phyloP scores from a whole-genome alignment of 1,140 invertebrate genomes.

The Acromyrmex heyeri region DNA sequence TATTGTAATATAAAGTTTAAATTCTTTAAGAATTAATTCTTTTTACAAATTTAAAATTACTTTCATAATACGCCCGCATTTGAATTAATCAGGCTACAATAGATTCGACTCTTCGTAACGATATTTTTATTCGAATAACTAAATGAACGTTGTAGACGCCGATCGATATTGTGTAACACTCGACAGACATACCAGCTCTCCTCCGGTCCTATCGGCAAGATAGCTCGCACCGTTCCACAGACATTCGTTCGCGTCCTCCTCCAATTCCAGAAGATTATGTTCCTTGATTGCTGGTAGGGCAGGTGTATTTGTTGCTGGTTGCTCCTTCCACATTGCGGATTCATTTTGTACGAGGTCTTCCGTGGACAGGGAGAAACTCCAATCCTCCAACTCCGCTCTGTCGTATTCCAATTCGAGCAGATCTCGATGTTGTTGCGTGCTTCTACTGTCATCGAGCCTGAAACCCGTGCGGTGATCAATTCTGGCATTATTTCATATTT shows the following conservation, averaged over 20 bases:
- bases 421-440: constrained; percentile 90
- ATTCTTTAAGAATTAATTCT: too few relatives aligned
- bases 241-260: constrained; percentile 91
- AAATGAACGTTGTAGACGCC: background rate
- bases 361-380: constrained; percentile 91
- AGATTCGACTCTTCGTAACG: background rate
- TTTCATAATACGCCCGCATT: too few relatives aligned
- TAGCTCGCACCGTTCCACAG: constrained; percentile 91
- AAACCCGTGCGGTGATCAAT: constrained; percentile 30
- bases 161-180: constrained; percentile 18
- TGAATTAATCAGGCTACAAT: background rate
- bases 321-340: constrained; percentile 82
- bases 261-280: constrained; percentile 90
- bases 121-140: background rate
- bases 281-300: constrained; percentile 91
- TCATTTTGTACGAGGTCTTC: constrained; percentile 88
- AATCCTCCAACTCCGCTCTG: constrained; percentile 92
- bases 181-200: constrained; percentile 83
- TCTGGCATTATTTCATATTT: background rate
- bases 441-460: constrained; percentile 90
- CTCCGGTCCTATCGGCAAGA: constrained; percentile 86
- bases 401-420: constrained; percentile 91
- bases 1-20: too few relatives aligned
- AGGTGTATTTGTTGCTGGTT: constrained; percentile 87
- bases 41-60: too few relatives aligned